These are phyloP conservation scores for Volucella inflata DNA, from an alignment of 2,888 invertebrate species.

Conservation along the genomic window DNA sequence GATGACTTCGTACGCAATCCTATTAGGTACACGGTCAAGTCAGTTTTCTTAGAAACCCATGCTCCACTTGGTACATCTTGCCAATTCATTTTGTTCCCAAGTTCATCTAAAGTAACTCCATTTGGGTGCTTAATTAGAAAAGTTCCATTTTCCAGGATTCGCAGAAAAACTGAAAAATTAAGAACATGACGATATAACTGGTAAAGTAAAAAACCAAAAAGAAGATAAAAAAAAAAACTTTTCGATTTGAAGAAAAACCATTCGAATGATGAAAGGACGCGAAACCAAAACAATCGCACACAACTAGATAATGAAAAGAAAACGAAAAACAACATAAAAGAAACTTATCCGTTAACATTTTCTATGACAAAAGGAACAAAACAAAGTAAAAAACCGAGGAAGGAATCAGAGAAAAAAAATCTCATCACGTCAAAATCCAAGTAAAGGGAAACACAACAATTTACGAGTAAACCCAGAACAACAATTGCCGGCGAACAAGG, in stretches of 20 bases:
- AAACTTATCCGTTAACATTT: conserved; percentile 19
- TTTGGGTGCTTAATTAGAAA: conserved; percentile 16
- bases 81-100: not conserved
- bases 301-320: not conserved
- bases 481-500: not conserved
- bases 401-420: not conserved
- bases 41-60: too few relatives aligned
- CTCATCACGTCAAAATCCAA: conserved; percentile 26
- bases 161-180: too few relatives aligned
- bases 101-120: not conserved
- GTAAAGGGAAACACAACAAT: not conserved
- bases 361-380: not conserved
- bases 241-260: not conserved
- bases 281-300: conserved; percentile 17
- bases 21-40: too few relatives aligned
- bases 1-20: too few relatives aligned
- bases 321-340: not conserved
- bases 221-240: not conserved
- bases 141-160: not conserved
- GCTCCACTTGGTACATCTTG: too few relatives aligned
- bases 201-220: not conserved
- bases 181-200: too few relatives aligned
- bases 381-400: conserved; percentile 16
- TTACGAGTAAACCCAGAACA: not conserved
- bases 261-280: conserved; percentile 1